phyloP scores from a whole-genome alignment of 2,113 vertebrate species.

The Pseudorasbora parva region DNA sequence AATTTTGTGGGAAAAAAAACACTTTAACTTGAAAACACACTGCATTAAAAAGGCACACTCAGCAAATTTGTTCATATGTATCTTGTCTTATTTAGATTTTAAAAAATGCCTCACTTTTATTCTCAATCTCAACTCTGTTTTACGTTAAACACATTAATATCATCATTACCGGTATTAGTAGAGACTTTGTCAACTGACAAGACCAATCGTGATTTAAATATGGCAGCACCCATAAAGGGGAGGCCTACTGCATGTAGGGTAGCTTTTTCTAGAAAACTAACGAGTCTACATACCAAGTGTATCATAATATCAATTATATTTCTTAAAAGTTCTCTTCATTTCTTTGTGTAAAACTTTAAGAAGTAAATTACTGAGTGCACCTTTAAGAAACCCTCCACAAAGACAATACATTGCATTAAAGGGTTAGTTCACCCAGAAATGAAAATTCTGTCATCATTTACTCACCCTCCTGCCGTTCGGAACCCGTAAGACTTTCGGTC shows the following conservation, averaged over 20 bases:
- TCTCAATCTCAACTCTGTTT: neutral
- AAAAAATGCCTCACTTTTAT: neutral
- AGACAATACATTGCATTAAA: conserved; percentile 1
- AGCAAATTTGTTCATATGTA: conserved; percentile 1
- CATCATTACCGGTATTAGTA: neutral
- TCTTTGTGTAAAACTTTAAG: neutral
- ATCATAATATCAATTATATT: neutral
- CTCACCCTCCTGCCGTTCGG: no score
- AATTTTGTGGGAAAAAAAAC: neutral
- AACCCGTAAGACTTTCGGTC: no score
- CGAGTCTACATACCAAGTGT: neutral
- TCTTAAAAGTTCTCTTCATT: neutral
- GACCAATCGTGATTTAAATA: neutral
- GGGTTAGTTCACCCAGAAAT: no score
- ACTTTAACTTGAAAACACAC: neutral
- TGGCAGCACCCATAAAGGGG: neutral
- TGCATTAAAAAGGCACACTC: neutral
- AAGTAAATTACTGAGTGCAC: neutral
- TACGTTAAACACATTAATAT: neutral
- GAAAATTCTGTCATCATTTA: no score
- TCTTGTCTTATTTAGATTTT: neutral
- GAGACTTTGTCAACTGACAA: neutral
- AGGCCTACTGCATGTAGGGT: neutral
- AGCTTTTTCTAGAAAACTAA: neutral
- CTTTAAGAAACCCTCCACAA: neutral